Evolutionary conservation across 2,888 invertebrate species (phyloP).

Genomic region (Conops quadrifasciatus): DNA sequence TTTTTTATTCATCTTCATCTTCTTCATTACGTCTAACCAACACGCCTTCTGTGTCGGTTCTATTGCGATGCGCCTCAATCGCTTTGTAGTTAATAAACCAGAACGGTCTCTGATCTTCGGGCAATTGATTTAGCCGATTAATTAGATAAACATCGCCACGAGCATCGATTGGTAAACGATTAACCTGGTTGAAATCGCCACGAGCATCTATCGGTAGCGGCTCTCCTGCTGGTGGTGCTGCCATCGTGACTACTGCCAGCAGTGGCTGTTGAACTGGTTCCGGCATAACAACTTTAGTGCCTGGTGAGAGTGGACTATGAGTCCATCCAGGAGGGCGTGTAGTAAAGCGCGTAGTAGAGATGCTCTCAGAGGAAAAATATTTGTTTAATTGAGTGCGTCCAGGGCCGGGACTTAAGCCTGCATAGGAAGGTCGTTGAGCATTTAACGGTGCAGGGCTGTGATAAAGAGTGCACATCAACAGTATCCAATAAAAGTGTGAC

Average conservation of each 20-base stretch:
- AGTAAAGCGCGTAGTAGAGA: slow-evolving; percentile 40
- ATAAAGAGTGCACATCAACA: slow-evolving; percentile 28
- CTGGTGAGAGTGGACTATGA: slow-evolving; percentile 50
- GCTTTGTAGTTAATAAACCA: slow-evolving; percentile 77
- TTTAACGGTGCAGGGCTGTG: slow-evolving; percentile 28
- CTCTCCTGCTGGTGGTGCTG: slow-evolving; percentile 18
- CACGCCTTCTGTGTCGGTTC: slow-evolving; percentile 44
- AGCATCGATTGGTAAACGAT: slow-evolving; percentile 75
- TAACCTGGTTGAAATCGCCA: slow-evolving; percentile 71
- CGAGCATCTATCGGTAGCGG: slow-evolving; percentile 68
- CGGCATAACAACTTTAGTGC: slow-evolving; percentile 53
- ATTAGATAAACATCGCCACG: slow-evolving; percentile 72
- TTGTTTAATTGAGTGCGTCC: slow-evolving; percentile 69
- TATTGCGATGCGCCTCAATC: slow-evolving; percentile 69
- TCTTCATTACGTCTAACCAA: slow-evolving; percentile 41
- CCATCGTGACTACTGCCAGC: background rate
- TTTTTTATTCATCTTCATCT: background rate
- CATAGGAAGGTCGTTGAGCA: slow-evolving; percentile 73
- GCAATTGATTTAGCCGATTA: slow-evolving; percentile 72
- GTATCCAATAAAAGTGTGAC: slow-evolving; percentile 3
- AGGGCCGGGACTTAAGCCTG: slow-evolving; percentile 69
- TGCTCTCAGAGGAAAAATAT: slow-evolving; percentile 55
- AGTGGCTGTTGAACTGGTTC: slow-evolving; percentile 40
- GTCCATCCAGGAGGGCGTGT: background rate
- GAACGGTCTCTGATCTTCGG: slow-evolving; percentile 75